Evolutionary conservation across 1,140 invertebrate species (phyloP).

Genomic region (Zaprionus nigranus): DNA sequence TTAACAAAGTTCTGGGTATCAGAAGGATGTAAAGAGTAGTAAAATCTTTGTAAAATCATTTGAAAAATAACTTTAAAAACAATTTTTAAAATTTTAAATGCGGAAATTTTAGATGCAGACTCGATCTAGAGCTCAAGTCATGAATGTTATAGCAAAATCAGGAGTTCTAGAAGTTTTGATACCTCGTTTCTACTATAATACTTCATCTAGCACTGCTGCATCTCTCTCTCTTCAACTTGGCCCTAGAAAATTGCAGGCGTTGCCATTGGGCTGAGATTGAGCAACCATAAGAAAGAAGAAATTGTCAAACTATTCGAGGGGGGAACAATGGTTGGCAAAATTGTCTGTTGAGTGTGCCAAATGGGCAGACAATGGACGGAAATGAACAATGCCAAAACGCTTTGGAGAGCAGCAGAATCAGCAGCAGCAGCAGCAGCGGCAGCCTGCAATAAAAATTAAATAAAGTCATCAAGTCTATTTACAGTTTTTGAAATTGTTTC

Average conservation of each 20-base stretch:
- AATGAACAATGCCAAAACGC: conserved; percentile 46
- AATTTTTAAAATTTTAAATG: too few relatives aligned
- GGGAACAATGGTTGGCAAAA: conserved; percentile 56
- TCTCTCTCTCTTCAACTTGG: conserved; percentile 11
- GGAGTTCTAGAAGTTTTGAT: not conserved
- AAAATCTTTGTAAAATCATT: too few relatives aligned
- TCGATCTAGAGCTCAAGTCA: not conserved
- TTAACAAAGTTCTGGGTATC: too few relatives aligned
- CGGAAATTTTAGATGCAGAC: not conserved
- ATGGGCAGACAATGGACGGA: conserved; percentile 53
- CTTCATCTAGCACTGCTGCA: not conserved
- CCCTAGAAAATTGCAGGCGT: conserved; percentile 71
- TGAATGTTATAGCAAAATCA: not conserved
- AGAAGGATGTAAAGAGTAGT: too few relatives aligned
- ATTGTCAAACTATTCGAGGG: conserved; percentile 50
- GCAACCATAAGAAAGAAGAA: conserved; percentile 34
- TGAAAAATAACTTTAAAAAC: too few relatives aligned
- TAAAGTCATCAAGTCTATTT: conserved; percentile 79
- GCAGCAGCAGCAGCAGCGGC: conserved; percentile 18
- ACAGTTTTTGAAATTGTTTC: conserved; percentile 73
- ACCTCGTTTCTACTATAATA: not conserved
- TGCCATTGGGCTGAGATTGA: conserved; percentile 20
- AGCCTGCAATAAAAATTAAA: conserved; percentile 78
- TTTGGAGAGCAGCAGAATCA: conserved; percentile 18
- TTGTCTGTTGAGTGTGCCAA: conserved; percentile 52